Evolutionary conservation across 2,797 vertebrate species (phyloP).

Genomic region (Apogon hyalosoma): DNA sequence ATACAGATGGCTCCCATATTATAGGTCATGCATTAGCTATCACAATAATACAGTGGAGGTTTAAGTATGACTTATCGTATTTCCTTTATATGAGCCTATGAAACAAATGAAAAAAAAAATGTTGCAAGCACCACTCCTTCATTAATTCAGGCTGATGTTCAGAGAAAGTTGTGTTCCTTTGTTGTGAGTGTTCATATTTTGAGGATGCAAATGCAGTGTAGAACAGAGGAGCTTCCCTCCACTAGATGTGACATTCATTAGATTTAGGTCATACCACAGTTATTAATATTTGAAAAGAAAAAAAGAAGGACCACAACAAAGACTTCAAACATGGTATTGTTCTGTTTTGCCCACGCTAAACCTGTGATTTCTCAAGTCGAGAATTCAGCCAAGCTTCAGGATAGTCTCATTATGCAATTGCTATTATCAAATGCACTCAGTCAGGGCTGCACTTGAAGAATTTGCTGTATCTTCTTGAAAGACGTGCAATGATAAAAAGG

Average conservation of each 20-base stretch:
- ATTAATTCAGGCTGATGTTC: neutral
- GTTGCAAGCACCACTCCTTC: neutral
- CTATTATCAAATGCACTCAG: conserved; percentile 61
- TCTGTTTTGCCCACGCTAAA: conserved; percentile 57
- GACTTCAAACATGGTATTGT: conserved; percentile 60
- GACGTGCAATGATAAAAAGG: conserved; percentile 27
- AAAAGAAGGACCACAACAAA: conserved; percentile 53
- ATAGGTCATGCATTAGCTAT: conserved; percentile 18
- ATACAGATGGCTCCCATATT: conserved; percentile 32
- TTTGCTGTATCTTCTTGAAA: conserved; percentile 67
- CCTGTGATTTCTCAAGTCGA: conserved; percentile 57
- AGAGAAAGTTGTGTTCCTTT: conserved; percentile 1
- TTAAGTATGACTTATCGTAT: conserved; percentile 25
- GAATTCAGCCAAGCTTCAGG: conserved; percentile 50
- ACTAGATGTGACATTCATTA: conserved; percentile 45
- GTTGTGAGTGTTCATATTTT: neutral
- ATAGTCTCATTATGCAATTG: conserved; percentile 61
- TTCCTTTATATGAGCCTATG: conserved; percentile 7
- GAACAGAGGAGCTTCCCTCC: conserved; percentile 14
- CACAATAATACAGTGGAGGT: conserved; percentile 11
- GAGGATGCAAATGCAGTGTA: neutral
- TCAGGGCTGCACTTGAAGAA: conserved; percentile 53
- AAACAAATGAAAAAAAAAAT: conserved; percentile 26
- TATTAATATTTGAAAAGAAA: conserved; percentile 59
- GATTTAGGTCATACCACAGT: conserved; percentile 45